A percentile compares a stretch with the other conserved stretches of the same genome.
phyloP scores from a whole-genome alignment of 1,140 invertebrate genomes.

The Danaus melanippus region DNA sequence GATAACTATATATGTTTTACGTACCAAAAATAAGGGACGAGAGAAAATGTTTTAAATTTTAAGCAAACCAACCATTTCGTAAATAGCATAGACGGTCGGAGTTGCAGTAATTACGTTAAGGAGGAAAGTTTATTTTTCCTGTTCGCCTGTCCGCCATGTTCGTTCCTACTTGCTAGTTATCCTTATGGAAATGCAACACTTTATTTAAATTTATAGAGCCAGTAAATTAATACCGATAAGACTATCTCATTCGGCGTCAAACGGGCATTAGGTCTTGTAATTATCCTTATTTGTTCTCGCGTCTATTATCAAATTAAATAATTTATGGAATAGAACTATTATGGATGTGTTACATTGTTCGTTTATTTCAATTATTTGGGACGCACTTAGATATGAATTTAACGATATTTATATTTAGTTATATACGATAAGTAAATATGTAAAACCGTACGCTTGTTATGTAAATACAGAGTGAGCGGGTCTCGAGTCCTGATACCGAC shows the following conservation, averaged over 20 bases:
- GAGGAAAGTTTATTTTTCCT: conserved; percentile 38
- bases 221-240: conserved; percentile 25
- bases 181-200: conserved; percentile 45
- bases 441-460: conserved; percentile 39
- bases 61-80: no score
- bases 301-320: no score
- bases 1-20: no score
- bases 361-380: no score
- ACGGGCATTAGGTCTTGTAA: background rate
- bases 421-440: conserved; percentile 4
- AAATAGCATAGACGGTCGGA: background rate
- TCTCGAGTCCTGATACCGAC: conserved; percentile 24
- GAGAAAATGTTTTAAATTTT: no score
- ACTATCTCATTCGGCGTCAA: conserved; percentile 12
- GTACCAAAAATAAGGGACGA: no score
- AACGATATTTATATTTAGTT: no score
- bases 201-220: conserved; percentile 34
- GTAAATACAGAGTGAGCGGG: conserved; percentile 38
- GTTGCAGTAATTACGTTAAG: conserved; percentile 7
- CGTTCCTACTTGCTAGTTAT: conserved; percentile 33
- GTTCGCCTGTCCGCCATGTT: conserved; percentile 22
- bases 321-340: no score
- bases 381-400: no score
- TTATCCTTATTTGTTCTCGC: background rate
- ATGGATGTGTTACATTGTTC: no score